phyloP scores from a whole-genome alignment of 1,140 invertebrate species.

The Aphaenogaster floridana region DNA sequence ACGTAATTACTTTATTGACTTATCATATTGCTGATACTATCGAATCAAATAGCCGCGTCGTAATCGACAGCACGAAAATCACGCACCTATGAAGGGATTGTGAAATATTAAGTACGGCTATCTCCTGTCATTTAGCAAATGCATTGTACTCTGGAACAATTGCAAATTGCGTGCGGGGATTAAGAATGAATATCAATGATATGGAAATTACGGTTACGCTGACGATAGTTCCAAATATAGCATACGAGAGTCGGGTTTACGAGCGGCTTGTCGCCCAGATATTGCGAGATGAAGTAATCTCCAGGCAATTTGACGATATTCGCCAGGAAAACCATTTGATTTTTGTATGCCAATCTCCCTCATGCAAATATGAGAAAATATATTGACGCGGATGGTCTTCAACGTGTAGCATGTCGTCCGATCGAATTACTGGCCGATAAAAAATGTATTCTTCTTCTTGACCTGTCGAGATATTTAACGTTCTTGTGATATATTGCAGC shows the following conservation, averaged over 20 bases:
- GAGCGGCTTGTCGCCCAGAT: not conserved
- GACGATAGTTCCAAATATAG: conserved; percentile 9
- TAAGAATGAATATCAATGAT: conserved; percentile 47
- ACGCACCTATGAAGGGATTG: not conserved
- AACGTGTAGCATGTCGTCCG: not conserved
- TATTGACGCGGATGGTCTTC: not conserved
- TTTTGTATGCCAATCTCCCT: not conserved
- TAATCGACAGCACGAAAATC: not conserved
- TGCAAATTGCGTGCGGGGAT: conserved; percentile 35
- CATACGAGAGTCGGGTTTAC: not conserved
- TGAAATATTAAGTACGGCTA: conserved; percentile 35
- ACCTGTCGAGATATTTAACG: not conserved
- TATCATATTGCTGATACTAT: not conserved
- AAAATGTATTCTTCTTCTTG: conserved; percentile 33
- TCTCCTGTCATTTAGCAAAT: conserved; percentile 20
- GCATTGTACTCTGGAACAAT: conserved; percentile 25
- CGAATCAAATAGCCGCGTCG: not conserved
- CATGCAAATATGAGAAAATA: conserved; percentile 24
- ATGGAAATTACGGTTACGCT: conserved; percentile 33
- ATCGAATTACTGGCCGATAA: conserved; percentile 52
- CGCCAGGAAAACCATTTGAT: not conserved
- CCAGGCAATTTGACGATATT: not conserved
- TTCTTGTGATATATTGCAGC: not conserved
- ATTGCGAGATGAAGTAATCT: conserved; percentile 10
- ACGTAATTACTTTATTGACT: not conserved